phyloP scores from a whole-genome alignment of 1,140 invertebrate genomes.

The Papilio aristodemus region DNA sequence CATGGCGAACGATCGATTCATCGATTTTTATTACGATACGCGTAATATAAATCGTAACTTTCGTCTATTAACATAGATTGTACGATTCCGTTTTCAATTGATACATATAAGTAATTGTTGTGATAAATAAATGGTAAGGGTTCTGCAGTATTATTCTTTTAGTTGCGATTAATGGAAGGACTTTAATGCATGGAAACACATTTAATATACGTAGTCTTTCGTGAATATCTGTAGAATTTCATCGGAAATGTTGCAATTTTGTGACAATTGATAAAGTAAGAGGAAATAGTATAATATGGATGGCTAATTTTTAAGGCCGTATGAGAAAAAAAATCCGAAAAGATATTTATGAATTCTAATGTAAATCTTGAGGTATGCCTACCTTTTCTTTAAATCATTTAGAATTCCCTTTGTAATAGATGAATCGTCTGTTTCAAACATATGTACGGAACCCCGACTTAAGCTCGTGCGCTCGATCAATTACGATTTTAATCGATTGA shows the following conservation, averaged over 20 bases:
- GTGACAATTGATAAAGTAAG: too few relatives aligned
- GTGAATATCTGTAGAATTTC: too few relatives aligned
- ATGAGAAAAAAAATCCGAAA: too few relatives aligned
- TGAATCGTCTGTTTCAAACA: background rate
- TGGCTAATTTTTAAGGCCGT: too few relatives aligned
- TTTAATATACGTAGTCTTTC: too few relatives aligned
- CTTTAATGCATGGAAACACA: too few relatives aligned
- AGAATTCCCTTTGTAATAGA: too few relatives aligned
- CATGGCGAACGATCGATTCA: conserved; percentile 44
- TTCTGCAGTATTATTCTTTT: background rate
- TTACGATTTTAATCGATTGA: conserved; percentile 65
- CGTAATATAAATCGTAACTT: conserved; percentile 57
- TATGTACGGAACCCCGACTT: conserved; percentile 2
- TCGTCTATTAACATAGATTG: conserved; percentile 59
- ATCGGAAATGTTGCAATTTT: too few relatives aligned
- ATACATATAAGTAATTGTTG: conserved; percentile 3
- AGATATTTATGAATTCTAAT: too few relatives aligned
- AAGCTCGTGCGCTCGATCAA: conserved; percentile 65
- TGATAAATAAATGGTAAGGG: background rate
- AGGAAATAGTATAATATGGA: too few relatives aligned
- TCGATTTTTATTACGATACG: conserved; percentile 49
- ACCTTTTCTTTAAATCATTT: too few relatives aligned
- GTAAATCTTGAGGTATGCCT: too few relatives aligned
- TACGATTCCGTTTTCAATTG: conserved; percentile 38
- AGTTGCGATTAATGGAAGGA: background rate